These are phyloP conservation scores for Vultur gryphus DNA, from an alignment of 2,797 vertebrate species.

Conservation along the genomic window DNA sequence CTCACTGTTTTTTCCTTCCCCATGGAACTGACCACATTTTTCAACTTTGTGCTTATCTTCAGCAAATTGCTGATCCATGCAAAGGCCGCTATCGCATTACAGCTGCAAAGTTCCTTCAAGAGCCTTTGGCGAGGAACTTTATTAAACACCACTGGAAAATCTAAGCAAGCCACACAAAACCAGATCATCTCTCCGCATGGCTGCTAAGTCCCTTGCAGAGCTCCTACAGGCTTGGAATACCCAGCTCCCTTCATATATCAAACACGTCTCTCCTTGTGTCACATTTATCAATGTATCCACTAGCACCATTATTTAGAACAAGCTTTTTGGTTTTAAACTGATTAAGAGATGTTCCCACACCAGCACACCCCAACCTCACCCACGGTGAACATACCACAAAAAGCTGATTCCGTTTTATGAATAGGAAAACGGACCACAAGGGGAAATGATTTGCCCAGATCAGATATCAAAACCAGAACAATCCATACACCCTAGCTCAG, in stretches of 20 bases:
- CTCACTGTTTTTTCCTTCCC: background rate
- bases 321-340: background rate
- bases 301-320: background rate
- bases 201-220: background rate
- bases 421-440: background rate
- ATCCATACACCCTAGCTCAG: background rate
- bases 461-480: background rate
- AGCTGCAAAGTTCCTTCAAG: background rate
- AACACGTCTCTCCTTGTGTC: background rate
- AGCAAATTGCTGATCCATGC: background rate
- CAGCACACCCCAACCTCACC: background rate
- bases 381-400: background rate
- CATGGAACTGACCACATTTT: accelerated
- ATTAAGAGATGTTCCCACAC: background rate
- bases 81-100: background rate
- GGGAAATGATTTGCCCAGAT: background rate
- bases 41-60: background rate
- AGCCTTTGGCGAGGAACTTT: background rate
- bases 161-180: background rate
- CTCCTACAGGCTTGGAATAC: background rate
- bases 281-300: background rate
- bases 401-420: background rate
- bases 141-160: background rate
- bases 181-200: background rate
- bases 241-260: background rate